Percentiles rank a stretch among this genome's conserved stretches.
Evolutionary conservation across 2,113 vertebrate genomes (phyloP).

Genomic region (Stegostoma tigrinum): DNA sequence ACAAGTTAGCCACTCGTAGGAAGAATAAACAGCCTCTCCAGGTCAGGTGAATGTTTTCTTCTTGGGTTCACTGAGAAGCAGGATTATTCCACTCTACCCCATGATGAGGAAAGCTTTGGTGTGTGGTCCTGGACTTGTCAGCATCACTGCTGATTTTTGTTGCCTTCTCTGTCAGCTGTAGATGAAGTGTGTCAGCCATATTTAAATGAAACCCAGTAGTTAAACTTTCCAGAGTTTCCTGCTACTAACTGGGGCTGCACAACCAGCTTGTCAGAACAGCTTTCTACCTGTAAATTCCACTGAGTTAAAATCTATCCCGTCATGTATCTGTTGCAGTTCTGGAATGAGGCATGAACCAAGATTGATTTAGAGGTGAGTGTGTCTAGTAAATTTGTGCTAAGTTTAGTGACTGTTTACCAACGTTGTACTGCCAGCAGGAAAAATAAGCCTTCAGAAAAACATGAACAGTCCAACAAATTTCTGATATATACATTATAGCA

Average conservation of each 20-base stretch:
- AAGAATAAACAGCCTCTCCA: neutral
- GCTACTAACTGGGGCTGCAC: neutral
- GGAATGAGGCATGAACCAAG: neutral
- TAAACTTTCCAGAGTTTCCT: neutral
- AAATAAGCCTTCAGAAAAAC: neutral
- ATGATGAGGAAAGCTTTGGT: neutral
- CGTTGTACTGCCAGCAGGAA: neutral
- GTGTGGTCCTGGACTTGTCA: neutral
- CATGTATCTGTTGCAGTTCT: neutral
- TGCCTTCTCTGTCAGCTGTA: neutral
- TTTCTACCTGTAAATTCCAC: neutral
- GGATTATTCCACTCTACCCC: neutral
- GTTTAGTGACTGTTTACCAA: neutral
- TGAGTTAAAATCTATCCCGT: neutral
- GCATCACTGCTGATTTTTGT: neutral
- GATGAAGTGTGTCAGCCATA: neutral
- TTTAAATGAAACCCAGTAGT: neutral
- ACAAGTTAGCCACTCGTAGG: neutral
- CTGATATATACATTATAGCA: neutral
- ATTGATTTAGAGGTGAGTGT: neutral
- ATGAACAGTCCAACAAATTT: neutral
- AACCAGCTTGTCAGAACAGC: neutral
- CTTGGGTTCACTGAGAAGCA: neutral
- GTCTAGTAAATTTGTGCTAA: neutral
- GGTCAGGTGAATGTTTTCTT: neutral